These are phyloP conservation scores for Pseudoips prasinana DNA, from an alignment of 2,888 invertebrate species.

Conservation along the genomic window DNA sequence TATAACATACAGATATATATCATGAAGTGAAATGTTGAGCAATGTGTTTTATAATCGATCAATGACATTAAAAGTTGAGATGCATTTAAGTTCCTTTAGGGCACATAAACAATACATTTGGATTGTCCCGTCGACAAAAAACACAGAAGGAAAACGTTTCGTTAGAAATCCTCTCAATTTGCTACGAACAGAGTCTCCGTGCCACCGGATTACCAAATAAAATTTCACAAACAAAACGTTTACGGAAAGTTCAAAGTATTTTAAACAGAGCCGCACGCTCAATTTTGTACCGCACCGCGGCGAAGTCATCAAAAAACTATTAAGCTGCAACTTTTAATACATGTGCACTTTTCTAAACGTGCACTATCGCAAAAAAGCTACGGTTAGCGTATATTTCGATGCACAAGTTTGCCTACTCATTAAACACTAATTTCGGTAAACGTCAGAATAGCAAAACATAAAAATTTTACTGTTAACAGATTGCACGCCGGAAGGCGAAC, in stretches of 20 bases:
- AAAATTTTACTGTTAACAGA: slow-evolving; percentile 45
- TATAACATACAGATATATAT: no score
- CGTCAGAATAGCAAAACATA: slow-evolving; percentile 49
- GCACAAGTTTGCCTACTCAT: slow-evolving; percentile 60
- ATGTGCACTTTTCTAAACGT: slow-evolving; percentile 43
- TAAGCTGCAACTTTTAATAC: slow-evolving; percentile 44
- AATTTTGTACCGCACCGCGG: slow-evolving; percentile 31
- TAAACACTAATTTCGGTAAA: slow-evolving; percentile 55
- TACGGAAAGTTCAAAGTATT: slow-evolving; percentile 26
- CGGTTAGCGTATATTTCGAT: slow-evolving; percentile 41
- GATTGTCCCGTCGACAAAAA: no score
- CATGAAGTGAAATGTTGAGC: no score
- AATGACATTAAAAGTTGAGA: no score
- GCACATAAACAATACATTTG: no score
- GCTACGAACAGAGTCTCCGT: slow-evolving; percentile 11
- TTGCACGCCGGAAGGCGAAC: slow-evolving; percentile 33
- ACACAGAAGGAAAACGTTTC: not conserved
- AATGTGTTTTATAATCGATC: no score
- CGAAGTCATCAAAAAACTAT: slow-evolving; percentile 55
- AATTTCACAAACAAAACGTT: slow-evolving; percentile 32
- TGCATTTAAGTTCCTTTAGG: no score
- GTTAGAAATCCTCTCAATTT: slow-evolving; percentile 21
- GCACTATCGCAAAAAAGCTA: slow-evolving; percentile 34
- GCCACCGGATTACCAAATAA: slow-evolving; percentile 31
- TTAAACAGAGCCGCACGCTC: slow-evolving; percentile 28